These are phyloP conservation scores for Drosophila nannoptera DNA, from an alignment of 1,140 invertebrate species.

Conservation along the genomic window DNA sequence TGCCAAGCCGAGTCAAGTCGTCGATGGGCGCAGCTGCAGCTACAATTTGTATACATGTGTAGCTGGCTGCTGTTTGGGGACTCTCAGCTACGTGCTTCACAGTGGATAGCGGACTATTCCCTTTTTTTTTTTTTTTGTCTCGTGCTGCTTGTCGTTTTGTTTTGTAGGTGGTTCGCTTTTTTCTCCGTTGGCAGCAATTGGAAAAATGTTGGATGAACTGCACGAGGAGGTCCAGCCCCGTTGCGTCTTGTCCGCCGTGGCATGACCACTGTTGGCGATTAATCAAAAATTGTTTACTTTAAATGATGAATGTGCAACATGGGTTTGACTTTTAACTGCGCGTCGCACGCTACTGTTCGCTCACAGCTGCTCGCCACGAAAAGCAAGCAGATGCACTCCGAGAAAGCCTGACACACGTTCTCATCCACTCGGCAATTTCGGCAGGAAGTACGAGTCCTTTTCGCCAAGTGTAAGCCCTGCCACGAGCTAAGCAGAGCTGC, in stretches of 20 bases:
- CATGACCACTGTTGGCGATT: slow-evolving; percentile 58
- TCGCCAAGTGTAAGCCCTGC: background rate
- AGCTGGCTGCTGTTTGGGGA: slow-evolving; percentile 42
- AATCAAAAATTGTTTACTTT: slow-evolving; percentile 77
- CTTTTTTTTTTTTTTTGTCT: slow-evolving; percentile 2
- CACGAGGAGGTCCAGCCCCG: slow-evolving; percentile 10
- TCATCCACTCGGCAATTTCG: background rate
- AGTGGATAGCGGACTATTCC: slow-evolving; percentile 42
- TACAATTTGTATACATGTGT: slow-evolving; percentile 72
- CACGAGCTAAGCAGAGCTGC: slow-evolving; percentile 54
- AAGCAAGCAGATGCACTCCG: background rate
- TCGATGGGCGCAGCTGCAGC: slow-evolving; percentile 50
- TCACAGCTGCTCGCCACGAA: background rate
- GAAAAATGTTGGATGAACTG: slow-evolving; percentile 70
- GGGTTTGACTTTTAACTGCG: slow-evolving; percentile 67
- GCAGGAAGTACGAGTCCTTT: background rate
- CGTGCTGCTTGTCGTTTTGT: slow-evolving; percentile 9
- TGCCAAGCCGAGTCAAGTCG: slow-evolving; percentile 31
- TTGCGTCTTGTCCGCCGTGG: slow-evolving; percentile 6
- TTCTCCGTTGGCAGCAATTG: slow-evolving; percentile 57
- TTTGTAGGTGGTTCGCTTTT: slow-evolving; percentile 22
- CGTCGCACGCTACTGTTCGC: slow-evolving; percentile 32
- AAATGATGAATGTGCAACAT: slow-evolving; percentile 77
- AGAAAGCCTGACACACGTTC: background rate
- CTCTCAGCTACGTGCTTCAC: slow-evolving; percentile 56